Conservation (phyloP, 1,140 invertebrate genomes). For the Oncopodura yosiiana region DNA sequence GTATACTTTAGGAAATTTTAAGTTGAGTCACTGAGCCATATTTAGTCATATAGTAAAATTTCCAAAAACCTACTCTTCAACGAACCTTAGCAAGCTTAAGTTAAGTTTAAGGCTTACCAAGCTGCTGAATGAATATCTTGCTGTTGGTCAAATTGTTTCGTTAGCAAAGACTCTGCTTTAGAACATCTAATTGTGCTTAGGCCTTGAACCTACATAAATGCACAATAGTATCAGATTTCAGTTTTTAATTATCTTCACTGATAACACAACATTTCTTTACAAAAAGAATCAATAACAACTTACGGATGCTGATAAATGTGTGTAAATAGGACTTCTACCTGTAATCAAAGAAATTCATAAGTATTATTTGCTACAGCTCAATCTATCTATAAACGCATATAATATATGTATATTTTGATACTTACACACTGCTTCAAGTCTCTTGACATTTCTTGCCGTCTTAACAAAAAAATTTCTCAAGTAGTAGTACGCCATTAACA, state of each 20-base stretch:
- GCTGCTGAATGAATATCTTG: conserved; percentile 53
- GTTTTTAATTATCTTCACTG: no score
- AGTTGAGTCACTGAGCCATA: no score
- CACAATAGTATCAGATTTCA: no score
- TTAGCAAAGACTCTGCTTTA: conserved; percentile 59
- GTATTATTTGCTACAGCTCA: background rate
- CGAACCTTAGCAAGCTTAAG: no score
- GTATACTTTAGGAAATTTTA: no score
- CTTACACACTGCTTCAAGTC: conserved; percentile 43
- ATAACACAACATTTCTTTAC: no score
- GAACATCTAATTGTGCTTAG: conserved; percentile 81
- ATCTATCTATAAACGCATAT: background rate
- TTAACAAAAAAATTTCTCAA: conserved; percentile 50
- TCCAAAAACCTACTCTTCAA: no score
- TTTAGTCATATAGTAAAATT: no score
- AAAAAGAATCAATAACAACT: no score
- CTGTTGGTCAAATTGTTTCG: conserved; percentile 58
- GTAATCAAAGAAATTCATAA: conserved; percentile 20
- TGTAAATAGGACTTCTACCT: conserved; percentile 70
- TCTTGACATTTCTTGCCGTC: conserved; percentile 51
- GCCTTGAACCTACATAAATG: no score
- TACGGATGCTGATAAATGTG: conserved; percentile 74
- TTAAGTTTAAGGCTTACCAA: no score
- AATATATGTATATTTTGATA: background rate
- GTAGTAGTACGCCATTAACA: conserved; percentile 47